Evolutionary conservation across 53 echinoderm and acorn worm species (phyloP), one percentile per base, ranked within the genome.

Genomic region (Holothuria scabra): DNA sequence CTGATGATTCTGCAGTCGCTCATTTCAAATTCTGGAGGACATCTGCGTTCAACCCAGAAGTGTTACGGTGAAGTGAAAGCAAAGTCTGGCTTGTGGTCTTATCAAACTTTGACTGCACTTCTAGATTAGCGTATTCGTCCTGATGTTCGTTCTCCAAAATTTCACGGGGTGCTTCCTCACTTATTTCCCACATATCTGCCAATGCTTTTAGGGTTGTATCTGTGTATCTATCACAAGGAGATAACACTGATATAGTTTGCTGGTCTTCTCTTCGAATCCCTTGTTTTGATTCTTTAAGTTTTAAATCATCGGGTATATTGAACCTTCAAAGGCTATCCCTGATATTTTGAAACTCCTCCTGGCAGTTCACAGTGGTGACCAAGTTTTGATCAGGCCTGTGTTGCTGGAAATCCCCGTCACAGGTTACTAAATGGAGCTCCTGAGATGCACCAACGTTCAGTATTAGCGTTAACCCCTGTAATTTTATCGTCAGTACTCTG

Each of bases 251-350:
- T 12, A 60, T 0, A 12, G 61, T 31, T 68, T 29, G 35, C 69
- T 82, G 82, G 44, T 82, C 65, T 29, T 83, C 41, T 30, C 65
- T 32, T n/a, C 83, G 65, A 1, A 83, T 65, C 28, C 65, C 44
- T 33, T 62, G 8, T 12, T 65, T 32, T 35, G 28, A 38, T 66
- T 83, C 66, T 28, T 83, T 83, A 62, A 65, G 46, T 25, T 28
- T n/a, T 65, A 83, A 56, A 46, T 83, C 83, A 25, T 49, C 10
- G 19, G 83, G 83, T 19, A 83, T 44, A 26, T 83, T 83, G 25
- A 83, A 41, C 26, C 46, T 14, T 44, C 18, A 44, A 20, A 37
- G 44, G 37, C 31, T 44, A 71, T 32, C 71, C 44, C 71, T 34
- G 3, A 71, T 44, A 20, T 20, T n/a, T 33, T 44, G 37, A 71